Percentiles rank a stretch among this genome's conserved stretches.
Conservation (phyloP, 2,888 invertebrate species). For the Pelosia muscerda region DNA sequence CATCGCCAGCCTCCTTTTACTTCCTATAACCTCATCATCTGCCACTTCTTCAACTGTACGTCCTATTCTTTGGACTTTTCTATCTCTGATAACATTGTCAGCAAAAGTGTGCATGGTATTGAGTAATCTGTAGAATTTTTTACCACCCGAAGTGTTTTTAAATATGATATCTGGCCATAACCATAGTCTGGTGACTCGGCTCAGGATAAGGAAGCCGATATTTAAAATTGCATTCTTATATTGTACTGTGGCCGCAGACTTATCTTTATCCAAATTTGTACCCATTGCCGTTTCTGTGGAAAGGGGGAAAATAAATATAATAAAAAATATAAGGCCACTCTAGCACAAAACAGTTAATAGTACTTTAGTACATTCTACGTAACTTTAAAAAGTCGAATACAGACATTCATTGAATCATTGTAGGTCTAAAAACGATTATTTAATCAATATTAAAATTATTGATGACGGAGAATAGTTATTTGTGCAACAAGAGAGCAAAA, state of each 20-base stretch:
- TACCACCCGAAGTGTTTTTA: conserved; percentile 58
- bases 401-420: too few species aligned
- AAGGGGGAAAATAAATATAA: not conserved
- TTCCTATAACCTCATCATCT: conserved; percentile 12
- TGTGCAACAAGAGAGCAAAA: too few species aligned
- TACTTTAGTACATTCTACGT: too few species aligned
- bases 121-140: not conserved
- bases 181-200: conserved; percentile 83
- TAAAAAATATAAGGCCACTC: too few species aligned
- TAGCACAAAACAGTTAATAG: too few species aligned
- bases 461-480: too few species aligned
- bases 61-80: not conserved
- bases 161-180: conserved; percentile 85
- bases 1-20: conserved; percentile 85
- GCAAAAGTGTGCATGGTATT: conserved; percentile 16
- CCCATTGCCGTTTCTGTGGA: conserved; percentile 88
- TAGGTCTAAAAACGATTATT: too few species aligned
- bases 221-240: conserved; percentile 83
- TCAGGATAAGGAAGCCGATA: conserved; percentile 62
- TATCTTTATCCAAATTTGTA: conserved; percentile 76
- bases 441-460: too few species aligned
- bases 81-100: conserved; percentile 20
- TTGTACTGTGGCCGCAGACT: conserved; percentile 67
- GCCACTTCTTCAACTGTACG: conserved; percentile 4
- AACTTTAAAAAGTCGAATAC: too few species aligned